These are phyloP conservation scores for Pao palembangensis DNA, from an alignment of 2,113 vertebrate species.

Conservation along the genomic window DNA sequence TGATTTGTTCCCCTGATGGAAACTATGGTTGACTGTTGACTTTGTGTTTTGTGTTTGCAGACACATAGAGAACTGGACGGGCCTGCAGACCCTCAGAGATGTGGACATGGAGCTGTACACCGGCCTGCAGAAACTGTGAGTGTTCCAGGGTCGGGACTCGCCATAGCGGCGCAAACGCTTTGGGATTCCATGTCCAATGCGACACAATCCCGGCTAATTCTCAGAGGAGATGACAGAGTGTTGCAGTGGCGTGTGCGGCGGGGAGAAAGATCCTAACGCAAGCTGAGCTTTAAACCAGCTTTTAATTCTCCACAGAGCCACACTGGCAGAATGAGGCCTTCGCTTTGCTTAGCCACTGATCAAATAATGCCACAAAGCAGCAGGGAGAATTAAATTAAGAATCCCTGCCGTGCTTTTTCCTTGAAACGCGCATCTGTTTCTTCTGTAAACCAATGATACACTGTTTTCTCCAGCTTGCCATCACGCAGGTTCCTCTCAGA, in stretches of 20 bases:
- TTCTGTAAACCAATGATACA: constrained; percentile 29
- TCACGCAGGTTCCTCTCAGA: constrained; percentile 24
- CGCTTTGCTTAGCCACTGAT: constrained; percentile 51
- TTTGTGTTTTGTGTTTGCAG: constrained; percentile 71
- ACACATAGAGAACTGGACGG: constrained; percentile 98
- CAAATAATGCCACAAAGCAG: constrained; percentile 62
- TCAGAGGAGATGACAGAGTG: constrained; percentile 25
- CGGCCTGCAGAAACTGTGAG: constrained; percentile 95
- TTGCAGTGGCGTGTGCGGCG: constrained; percentile 6
- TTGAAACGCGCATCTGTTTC: constrained; percentile 20
- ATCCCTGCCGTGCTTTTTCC: constrained; percentile 33
- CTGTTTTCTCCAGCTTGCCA: constrained; percentile 24
- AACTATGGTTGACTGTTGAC: constrained; percentile 38
- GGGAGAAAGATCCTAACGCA: constrained; percentile 16
- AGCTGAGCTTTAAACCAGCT: constrained; percentile 53
- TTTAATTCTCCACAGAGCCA: constrained; percentile 54
- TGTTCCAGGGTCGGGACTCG: constrained; percentile 31
- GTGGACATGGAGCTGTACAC: constrained; percentile 99
- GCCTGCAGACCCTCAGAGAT: constrained; percentile 88
- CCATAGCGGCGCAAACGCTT: background rate
- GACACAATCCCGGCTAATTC: constrained; percentile 30
- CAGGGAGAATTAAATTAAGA: constrained; percentile 56
- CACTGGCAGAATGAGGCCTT: constrained; percentile 25
- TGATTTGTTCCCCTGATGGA: constrained; percentile 20
- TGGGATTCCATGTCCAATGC: constrained; percentile 21